Percentiles rank a stretch among this genome's conserved stretches.
These are phyloP conservation scores for Clupea harengus DNA, from an alignment of 2,113 vertebrate genomes.

Conservation along the genomic window DNA sequence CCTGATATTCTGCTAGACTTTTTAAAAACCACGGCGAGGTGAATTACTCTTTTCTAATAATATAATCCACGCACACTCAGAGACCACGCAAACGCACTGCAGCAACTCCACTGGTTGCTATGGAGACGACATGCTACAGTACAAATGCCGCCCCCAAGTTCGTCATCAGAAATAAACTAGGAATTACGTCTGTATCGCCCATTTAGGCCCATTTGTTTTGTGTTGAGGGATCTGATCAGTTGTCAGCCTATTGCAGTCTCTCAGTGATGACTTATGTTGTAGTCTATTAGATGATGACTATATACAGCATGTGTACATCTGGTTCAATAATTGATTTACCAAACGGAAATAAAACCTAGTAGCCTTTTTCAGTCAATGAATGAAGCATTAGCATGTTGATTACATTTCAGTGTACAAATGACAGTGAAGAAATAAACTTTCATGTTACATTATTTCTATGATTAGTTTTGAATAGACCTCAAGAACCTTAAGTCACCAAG, in stretches of 20 bases:
- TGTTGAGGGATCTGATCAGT: not conserved
- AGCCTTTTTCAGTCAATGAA: too few relatives aligned
- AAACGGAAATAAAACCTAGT: too few relatives aligned
- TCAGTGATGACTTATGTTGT: not conserved
- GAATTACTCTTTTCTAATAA: slow-evolving; percentile 1
- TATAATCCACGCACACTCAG: slow-evolving; percentile 33
- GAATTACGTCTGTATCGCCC: not conserved
- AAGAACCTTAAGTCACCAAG: too few relatives aligned
- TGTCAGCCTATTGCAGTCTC: not conserved
- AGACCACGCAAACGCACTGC: slow-evolving; percentile 47
- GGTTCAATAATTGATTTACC: too few relatives aligned
- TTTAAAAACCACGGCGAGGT: not conserved
- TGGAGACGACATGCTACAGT: slow-evolving; percentile 60
- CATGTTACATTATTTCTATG: too few relatives aligned
- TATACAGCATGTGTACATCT: not conserved
- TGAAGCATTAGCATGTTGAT: too few relatives aligned
- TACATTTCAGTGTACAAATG: too few relatives aligned
- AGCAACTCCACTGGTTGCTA: slow-evolving; percentile 58
- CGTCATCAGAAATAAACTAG: slow-evolving; percentile 32
- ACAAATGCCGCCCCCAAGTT: slow-evolving; percentile 27
- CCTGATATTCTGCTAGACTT: not conserved
- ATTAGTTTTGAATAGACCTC: too few relatives aligned
- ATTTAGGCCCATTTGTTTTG: not conserved
- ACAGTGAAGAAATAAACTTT: too few relatives aligned
- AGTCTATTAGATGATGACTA: not conserved